A percentile compares a stretch with the other conserved stretches of the same genome.
These are phyloP conservation scores for Capreolus pygargus DNA, from an alignment of 2,113 vertebrate species.

Conservation along the genomic window DNA sequence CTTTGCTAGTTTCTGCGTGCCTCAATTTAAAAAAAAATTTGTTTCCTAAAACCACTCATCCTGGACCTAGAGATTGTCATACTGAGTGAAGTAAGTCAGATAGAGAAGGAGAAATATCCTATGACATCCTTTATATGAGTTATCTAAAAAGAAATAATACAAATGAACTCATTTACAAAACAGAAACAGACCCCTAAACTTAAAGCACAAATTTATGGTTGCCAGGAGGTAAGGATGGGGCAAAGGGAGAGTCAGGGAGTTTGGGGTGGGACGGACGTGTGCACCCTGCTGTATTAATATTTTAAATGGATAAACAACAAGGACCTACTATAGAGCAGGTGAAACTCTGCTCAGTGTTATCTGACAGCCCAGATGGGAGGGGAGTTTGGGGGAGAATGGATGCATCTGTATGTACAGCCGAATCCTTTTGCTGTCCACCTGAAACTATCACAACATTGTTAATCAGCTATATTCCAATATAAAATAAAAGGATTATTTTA, in stretches of 20 bases:
- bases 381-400: neutral
- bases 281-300: neutral
- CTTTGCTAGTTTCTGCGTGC: neutral
- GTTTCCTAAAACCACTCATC: neutral
- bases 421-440: neutral
- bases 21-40: neutral
- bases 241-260: neutral
- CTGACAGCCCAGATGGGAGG: neutral
- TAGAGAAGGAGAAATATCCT: neutral
- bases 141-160: neutral
- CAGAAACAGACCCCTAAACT: neutral
- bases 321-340: neutral
- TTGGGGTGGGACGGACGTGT: neutral
- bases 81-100: neutral
- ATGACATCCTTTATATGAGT: neutral
- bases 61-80: neutral
- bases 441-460: neutral
- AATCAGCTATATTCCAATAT: neutral
- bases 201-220: neutral
- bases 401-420: neutral
- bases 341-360: neutral
- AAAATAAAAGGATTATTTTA: neutral
- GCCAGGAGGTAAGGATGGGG: neutral
- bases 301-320: neutral
- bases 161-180: neutral